Conservation (phyloP, 2,113 vertebrate species). For the Pedionomus torquatus region DNA sequence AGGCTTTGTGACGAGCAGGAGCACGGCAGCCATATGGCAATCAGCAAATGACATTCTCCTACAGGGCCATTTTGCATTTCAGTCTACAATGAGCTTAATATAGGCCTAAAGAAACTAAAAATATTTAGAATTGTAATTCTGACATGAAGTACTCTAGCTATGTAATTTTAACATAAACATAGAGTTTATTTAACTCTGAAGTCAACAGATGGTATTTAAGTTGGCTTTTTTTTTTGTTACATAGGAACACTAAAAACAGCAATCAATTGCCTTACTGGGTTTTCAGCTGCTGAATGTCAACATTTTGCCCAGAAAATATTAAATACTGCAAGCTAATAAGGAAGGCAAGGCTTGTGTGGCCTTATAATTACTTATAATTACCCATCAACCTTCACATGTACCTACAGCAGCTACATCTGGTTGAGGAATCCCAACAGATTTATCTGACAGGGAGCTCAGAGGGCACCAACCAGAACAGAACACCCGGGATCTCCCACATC, state of each 20-base stretch:
- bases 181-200: slow-evolving; percentile 66
- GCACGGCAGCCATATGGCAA: slow-evolving; percentile 59
- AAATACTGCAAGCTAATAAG: slow-evolving; percentile 41
- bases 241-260: slow-evolving; percentile 61
- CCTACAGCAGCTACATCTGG: neutral
- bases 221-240: slow-evolving; percentile 17
- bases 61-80: slow-evolving; percentile 17
- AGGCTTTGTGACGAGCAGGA: slow-evolving; percentile 19
- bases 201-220: slow-evolving; percentile 71
- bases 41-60: slow-evolving; percentile 63
- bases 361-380: slow-evolving; percentile 46
- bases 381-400: neutral
- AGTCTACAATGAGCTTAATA: slow-evolving; percentile 59
- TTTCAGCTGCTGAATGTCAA: slow-evolving; percentile 35
- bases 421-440: neutral
- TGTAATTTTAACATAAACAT: slow-evolving; percentile 66
- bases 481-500: accelerated
- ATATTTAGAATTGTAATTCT: slow-evolving; percentile 63
- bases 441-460: neutral
- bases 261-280: slow-evolving; percentile 40
- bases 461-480: neutral
- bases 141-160: slow-evolving; percentile 61
- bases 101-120: slow-evolving; percentile 56
- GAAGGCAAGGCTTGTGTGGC: slow-evolving; percentile 25
- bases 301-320: slow-evolving; percentile 45